Evolutionary conservation across 2,797 vertebrate genomes (phyloP), one percentile per base, ranked within the genome.

Genomic region (Siniperca undulata): DNA sequence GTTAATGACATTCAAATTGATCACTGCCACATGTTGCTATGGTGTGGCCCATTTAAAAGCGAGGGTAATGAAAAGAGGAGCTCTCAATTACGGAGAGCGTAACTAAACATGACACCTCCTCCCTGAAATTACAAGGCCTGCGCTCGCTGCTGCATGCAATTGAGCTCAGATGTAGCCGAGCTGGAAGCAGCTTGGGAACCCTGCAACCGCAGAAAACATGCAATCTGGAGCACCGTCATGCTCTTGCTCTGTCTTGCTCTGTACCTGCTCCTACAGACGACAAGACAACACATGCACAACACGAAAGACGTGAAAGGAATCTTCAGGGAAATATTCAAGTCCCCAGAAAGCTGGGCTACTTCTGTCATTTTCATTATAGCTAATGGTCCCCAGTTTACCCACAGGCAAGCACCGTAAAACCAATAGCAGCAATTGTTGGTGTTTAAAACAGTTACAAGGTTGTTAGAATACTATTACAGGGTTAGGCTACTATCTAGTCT

Each of bases 1-100:
- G 93, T 93, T 95, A 95, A 95, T 95, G 93, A 94, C 92, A 94
- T 95, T 94, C 93, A 94, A 94, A 95, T 94, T 94, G 95, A 94
- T 95, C 91, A 91, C 88, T 77, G 95, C 91, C 89, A 91, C 92
- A 91, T 90, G 90, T 93, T 92, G 92, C 89, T 65, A 70, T 80
- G 85, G 78, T 66, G 88, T 80, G 86, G 90, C 85, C 92, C 77
- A 36, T 90, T 92, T 91, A 91, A 93, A 92, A 90, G 88, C 9
- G 81, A 82, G 92, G 91, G 91, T 94, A 93, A 95, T 94, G 92
- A 94, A 94, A 93, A 94, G 93, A 92, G 88, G 92, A 87, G 87
- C 91, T 89, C 92, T 93, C 92, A 88, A 90, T 94, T 92, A 93
- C 67, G 52, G 62, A 70, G 91, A 94, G 92, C 89, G 85, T 90